Percentiles rank a stretch among this genome's conserved stretches.
Conservation (phyloP, 2,888 invertebrate genomes). For the Frankliniella fusca region DNA sequence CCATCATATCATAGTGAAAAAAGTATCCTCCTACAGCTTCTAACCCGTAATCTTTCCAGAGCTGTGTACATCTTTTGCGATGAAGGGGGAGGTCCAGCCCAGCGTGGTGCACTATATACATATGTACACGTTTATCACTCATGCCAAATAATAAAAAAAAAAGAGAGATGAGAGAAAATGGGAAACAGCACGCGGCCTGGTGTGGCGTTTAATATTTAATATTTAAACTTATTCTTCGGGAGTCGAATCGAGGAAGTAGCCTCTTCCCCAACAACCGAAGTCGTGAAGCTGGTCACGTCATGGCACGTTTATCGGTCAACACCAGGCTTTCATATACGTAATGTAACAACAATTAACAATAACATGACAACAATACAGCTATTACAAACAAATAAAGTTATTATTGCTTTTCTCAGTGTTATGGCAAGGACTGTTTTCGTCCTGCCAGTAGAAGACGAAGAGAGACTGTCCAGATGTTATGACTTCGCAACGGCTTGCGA, state of each 20-base stretch:
- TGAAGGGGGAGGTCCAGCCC: not conserved
- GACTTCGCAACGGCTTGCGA: no score
- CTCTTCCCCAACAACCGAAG: no score
- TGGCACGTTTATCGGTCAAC: no score
- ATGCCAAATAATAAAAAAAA: not conserved
- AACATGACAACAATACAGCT: not conserved
- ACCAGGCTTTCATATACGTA: not conserved
- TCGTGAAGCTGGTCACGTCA: no score
- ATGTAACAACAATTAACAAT: not conserved
- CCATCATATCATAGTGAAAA: constrained; percentile 3
- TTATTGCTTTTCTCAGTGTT: constrained; percentile 18
- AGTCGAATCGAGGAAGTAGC: no score
- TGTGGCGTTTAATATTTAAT: no score
- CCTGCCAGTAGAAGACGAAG: not conserved
- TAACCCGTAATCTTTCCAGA: constrained; percentile 14
- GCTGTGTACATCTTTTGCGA: not conserved
- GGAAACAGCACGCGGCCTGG: not conserved
- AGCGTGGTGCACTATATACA: not conserved
- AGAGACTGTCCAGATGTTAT: not conserved
- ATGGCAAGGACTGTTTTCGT: not conserved
- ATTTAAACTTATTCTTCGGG: no score
- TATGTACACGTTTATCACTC: not conserved
- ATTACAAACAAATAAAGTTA: not conserved
- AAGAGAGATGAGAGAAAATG: not conserved
- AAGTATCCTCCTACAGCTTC: not conserved